Evolutionary conservation across 30 jellyfish, hydroid and myxozoan genomes (phyloP), one percentile per base, ranked within the genome.

Genomic region (Sanderia malayensis): DNA sequence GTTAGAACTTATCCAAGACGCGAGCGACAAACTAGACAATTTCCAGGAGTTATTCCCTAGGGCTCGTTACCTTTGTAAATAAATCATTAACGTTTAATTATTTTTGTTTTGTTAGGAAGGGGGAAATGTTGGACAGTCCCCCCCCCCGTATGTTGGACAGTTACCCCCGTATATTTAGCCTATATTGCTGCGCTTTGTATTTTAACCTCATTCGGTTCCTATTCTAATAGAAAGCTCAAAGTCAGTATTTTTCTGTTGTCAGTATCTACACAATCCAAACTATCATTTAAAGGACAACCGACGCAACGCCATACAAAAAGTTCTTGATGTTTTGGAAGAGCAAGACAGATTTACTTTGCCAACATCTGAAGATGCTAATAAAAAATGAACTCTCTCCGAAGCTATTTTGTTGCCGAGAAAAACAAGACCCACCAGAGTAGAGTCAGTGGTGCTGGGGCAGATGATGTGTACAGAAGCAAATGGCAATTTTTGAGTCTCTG

Each of bases 121-220:
- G 52, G 52, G 52, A 37, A 37, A 37, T 49, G 64, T 49, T 49
- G 64, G 64, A 49, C 64, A 49, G 64, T 49, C 2, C 8, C 64
- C 64, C n/a, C n/a, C 64, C 64, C 64, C 64, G 23, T 49, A 49
- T 19, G 64, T 49, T 49, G 64, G 64, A 49, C 64, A 49, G 64
- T 49, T 49, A 4, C 23, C 64, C 64, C 64, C 24, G 23, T 49
- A 49, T 49, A 49, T 49, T 15, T 49, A 49, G 18, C 64, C 24
- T 15, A 49, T 49, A 49, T 49, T 49, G 64, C 18, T 49, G 64
- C 24, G 64, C 52, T 49, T 49, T 49, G 64, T 49, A 49, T 19
- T 49, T 49, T 24, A 49, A 49, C 64, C 64, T 9, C 64, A 49
- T 49, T 49, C 64, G 64, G 64, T 19, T 49, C 64, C 27, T 49